Evolutionary conservation across 2,888 invertebrate genomes (phyloP), one percentile per base, ranked within the genome.

Genomic region (Agrochola macilenta): DNA sequence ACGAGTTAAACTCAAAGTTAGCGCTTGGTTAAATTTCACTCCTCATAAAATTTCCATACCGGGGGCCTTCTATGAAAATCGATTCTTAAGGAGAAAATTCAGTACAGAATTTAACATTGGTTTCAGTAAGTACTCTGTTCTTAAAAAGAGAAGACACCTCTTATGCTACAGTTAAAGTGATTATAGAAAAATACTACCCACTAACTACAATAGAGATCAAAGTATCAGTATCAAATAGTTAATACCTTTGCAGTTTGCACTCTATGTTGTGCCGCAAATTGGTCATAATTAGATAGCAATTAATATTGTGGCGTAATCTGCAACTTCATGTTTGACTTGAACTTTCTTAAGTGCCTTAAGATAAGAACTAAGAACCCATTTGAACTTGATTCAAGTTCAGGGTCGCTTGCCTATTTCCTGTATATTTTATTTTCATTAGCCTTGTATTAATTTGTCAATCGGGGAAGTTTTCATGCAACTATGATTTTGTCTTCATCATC

Each of bases 341-440:
- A 63, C 68, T 77, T 75, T 60, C 52, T 23, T 26, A 63, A 43
- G 54, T 57, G 23, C 5, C 35, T 49, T 35, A 43, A 35, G 12
- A 30, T 78, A 60, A 74, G 9, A 20, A 20, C 8, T 20, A 52
- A 74, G 12, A 26, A 26, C 9, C 4, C n/a, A 17, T 61, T 43
- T 75, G 52, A 60, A 61, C 76, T 81, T 81, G 43, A 2, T 0
- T 20, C 0, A n/a, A 57, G 79, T 57, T 79, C 79, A 39, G 5
- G 66, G 54, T 12, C 0, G 26, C 9, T 43, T 58, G 20, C 17
- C 8, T 5, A 23, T 39, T 64, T n/a, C 5, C 63, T 46, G 12
- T 5, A 30, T 39, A n/a, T 64, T 66, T 66, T 1, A 30, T 66
- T 26, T 26, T 43, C 20, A 46, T 46, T 7, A 20, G 20, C 14